Evolutionary conservation across 2,113 vertebrate genomes (phyloP).

Genomic region (Cryptomyrus ogoouensis): DNA sequence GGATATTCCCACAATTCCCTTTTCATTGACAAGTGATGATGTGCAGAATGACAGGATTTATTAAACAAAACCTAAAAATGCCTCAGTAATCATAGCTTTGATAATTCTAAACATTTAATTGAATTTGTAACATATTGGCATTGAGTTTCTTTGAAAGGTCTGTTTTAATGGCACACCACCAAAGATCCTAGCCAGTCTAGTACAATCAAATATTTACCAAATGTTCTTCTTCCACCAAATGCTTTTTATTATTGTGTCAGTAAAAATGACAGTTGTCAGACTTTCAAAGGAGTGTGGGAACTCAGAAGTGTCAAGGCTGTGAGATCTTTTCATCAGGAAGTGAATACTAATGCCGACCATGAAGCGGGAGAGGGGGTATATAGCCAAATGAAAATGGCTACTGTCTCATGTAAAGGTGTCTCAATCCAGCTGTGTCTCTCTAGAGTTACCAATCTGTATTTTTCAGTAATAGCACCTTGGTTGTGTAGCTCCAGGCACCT

Average conservation of each 20-base stretch:
- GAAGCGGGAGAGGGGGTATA: not conserved
- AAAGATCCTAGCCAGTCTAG: not conserved
- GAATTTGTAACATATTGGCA: not conserved
- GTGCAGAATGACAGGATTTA: not conserved
- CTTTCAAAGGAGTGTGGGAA: not conserved
- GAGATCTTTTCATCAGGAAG: not conserved
- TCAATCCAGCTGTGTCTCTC: not conserved
- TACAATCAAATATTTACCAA: not conserved
- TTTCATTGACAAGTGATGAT: not conserved
- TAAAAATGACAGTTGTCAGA: not conserved
- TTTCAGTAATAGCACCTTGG: not conserved
- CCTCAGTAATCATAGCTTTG: not conserved
- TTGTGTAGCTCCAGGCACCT: not conserved
- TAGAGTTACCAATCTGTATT: not conserved
- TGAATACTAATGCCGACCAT: not conserved
- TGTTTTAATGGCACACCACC: not conserved
- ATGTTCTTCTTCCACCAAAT: not conserved
- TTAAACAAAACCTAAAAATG: not conserved
- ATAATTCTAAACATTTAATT: not conserved
- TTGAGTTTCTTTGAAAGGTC: not conserved
- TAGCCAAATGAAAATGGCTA: not conserved
- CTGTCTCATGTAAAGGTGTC: not conserved
- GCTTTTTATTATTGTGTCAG: not conserved
- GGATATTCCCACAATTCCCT: not conserved
- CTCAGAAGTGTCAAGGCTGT: not conserved